These are phyloP conservation scores for Andricus quercusramuli DNA, from an alignment of 2,888 invertebrate genomes.

Conservation along the genomic window DNA sequence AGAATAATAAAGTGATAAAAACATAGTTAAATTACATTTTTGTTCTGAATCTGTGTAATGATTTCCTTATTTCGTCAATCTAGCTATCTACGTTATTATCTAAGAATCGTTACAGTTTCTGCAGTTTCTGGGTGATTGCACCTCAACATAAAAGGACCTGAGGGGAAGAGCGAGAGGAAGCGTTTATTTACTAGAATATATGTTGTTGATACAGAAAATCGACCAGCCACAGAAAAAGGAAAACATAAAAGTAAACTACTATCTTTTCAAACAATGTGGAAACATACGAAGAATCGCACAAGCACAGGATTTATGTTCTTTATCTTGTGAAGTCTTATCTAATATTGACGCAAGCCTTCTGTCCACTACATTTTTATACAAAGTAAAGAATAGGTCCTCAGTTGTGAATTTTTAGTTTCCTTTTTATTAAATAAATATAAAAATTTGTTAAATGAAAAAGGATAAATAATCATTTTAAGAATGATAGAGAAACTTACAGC, in stretches of 20 bases:
- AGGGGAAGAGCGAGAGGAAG: neutral
- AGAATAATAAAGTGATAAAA: neutral
- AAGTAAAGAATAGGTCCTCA: neutral
- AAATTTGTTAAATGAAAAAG: neutral
- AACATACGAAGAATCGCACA: neutral
- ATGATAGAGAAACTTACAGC: neutral
- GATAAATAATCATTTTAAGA: neutral
- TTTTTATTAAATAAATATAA: neutral
- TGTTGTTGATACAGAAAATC: neutral
- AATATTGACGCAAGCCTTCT: neutral
- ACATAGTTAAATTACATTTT: neutral
- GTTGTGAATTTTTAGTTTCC: neutral
- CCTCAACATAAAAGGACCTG: neutral
- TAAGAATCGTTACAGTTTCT: neutral
- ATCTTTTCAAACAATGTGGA: conserved; percentile 5
- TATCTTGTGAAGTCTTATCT: conserved; percentile 5
- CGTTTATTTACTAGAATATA: neutral
- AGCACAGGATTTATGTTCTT: neutral
- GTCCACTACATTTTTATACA: neutral
- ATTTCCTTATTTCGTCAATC: neutral
- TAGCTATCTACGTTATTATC: neutral
- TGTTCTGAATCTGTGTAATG: neutral
- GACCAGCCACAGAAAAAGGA: neutral
- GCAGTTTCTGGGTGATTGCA: neutral
- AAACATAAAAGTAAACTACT: neutral